phyloP scores from a whole-genome alignment of 2,888 invertebrate genomes.

The Lumbricus terrestris region DNA sequence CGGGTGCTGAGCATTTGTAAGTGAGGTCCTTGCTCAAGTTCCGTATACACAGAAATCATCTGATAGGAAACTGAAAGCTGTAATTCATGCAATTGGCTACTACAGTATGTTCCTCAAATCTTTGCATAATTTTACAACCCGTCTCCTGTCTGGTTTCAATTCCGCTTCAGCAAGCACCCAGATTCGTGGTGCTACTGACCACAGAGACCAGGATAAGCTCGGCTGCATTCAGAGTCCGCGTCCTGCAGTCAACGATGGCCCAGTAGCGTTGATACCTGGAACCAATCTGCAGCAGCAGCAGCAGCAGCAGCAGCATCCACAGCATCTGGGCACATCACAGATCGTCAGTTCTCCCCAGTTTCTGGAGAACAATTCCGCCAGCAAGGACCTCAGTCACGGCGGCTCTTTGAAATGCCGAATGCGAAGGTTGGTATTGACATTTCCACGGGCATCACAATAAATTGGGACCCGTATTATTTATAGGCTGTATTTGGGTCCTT shows the following conservation, averaged over 20 bases:
- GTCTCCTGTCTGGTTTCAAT: background rate
- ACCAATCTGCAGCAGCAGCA: conserved; percentile 5
- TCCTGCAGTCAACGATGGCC: background rate
- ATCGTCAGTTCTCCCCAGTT: background rate
- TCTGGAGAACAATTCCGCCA: background rate
- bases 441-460: too few species aligned
- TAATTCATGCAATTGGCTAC: too few species aligned
- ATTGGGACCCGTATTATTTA: too few species aligned
- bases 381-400: background rate
- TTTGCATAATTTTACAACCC: background rate
- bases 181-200: background rate
- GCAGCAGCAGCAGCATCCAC: too few species aligned
- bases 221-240: background rate
- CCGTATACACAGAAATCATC: too few species aligned
- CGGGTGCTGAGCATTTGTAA: too few species aligned
- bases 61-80: too few species aligned
- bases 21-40: too few species aligned
- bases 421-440: background rate
- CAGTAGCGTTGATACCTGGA: background rate
- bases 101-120: too few species aligned
- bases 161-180: background rate
- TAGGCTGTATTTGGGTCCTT: too few species aligned
- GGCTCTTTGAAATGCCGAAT: background rate
- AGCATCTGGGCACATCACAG: background rate
- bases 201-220: background rate